A percentile compares a stretch with the other conserved stretches of the same genome.
These are phyloP conservation scores for Fregetta grallaria DNA, from an alignment of 2,113 vertebrate species.

Conservation along the genomic window DNA sequence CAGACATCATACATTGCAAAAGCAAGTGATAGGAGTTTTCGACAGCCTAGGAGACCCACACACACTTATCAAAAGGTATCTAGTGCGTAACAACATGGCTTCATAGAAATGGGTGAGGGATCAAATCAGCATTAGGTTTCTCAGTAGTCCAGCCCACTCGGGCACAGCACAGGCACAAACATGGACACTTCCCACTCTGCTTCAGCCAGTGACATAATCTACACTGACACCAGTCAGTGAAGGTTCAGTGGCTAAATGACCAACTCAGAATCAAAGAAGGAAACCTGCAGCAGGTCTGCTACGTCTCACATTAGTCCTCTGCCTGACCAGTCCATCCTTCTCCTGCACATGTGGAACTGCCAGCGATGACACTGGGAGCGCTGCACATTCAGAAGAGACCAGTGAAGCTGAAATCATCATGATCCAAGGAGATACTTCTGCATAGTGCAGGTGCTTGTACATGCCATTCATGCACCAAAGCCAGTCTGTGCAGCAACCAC, in stretches of 20 bases:
- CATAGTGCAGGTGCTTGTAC: neutral
- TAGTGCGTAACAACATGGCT: neutral
- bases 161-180: neutral
- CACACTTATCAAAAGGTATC: neutral
- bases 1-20: neutral
- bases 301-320: neutral
- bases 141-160: accelerated
- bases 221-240: neutral
- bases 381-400: neutral
- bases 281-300: neutral
- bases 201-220: neutral
- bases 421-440: neutral
- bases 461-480: neutral
- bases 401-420: neutral
- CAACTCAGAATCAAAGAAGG: neutral
- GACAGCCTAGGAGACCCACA: neutral
- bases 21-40: neutral
- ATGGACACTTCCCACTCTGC: neutral
- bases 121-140: neutral
- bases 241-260: neutral
- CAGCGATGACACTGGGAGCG: neutral
- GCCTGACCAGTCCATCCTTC: neutral
- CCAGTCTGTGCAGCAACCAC: neutral
- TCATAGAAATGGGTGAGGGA: neutral
- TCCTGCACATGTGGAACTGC: neutral